A percentile compares a stretch with the other conserved stretches of the same genome.
Conservation (phyloP, 1,140 invertebrate species). For the Trachelipus rathkii region DNA sequence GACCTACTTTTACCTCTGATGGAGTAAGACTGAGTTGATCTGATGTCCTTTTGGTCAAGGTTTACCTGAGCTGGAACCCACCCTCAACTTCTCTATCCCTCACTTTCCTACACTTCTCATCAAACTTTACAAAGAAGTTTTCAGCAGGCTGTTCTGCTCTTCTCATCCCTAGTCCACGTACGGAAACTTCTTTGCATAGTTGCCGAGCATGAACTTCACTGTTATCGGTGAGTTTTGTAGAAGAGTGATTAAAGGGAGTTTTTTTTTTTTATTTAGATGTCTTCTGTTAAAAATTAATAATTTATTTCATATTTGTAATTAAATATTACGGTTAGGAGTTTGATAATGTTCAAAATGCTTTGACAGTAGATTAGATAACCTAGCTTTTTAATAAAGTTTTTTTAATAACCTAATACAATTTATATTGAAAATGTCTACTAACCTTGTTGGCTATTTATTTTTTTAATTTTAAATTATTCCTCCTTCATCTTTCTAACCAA, state of each 20-base stretch:
- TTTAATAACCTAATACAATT: no score
- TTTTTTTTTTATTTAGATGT: not conserved
- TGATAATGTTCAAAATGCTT: no score
- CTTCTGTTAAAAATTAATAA: not conserved
- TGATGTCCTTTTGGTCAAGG: not conserved
- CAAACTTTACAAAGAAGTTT: constrained; percentile 12
- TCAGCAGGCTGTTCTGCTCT: constrained; percentile 1
- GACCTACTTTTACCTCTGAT: not conserved
- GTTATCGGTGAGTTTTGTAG: constrained; percentile 3
- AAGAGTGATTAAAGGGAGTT: not conserved
- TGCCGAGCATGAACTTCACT: not conserved
- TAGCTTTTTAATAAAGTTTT: no score
- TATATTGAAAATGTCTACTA: no score
- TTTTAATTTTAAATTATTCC: no score
- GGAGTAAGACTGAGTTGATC: constrained; percentile 1
- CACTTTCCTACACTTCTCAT: constrained; percentile 12
- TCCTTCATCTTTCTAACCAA: no score
- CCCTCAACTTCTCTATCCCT: constrained; percentile 6
- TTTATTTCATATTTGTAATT: no score
- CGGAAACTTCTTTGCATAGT: constrained; percentile 12
- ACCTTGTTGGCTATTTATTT: no score
- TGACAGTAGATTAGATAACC: no score
- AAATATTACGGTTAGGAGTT: no score
- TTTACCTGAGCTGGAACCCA: constrained; percentile 8
- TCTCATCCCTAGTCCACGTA: not conserved